Base-by-base conservation (phyloP, 2,888 invertebrate species). In the Epirrhoe alternata region DNA sequence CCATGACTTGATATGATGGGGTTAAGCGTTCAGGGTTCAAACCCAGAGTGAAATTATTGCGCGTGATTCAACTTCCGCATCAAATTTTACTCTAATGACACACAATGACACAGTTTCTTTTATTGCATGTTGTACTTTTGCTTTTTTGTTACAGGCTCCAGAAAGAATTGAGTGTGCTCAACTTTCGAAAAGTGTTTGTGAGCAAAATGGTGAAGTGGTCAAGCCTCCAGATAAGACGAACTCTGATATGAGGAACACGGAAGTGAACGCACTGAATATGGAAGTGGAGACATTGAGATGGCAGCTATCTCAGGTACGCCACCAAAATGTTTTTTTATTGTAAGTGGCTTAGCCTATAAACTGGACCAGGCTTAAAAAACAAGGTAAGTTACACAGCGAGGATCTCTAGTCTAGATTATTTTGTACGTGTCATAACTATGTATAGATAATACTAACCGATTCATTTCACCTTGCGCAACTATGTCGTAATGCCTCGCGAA, bases 271-370 rank as follows among this genome's bases (percentile, higher is more conserved):
- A 33, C 88, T 95, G 53, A 95, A 96, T 77, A 94, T 95, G 76
- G 95, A 96, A 83, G 94, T 96, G 53, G 95, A 95, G 77, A 96
- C 96, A 12, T 88, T 96, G 69, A 94, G 95, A 80, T 96, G 96
- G 96, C 96, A 96, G 81, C 84, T 96, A 53, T 94, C 95, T 85
- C 96, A 96, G 95, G 96, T 96, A 91, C 74, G 59, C 42, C 51
- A 38, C 35, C 47, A 54, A 31, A 42, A 42, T 12, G 12, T 12
- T 42, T 2, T 42, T 2, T 6, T 12, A 2, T 10, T 12, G 4
- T 42, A 10, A 3, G 3, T 8, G 7, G 35, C 10, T 35, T 35
- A 10, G 12, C 8, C 12, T 42, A 12, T 1, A 38, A 38, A 38
- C 38, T 1, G 7, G n/a, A 10, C 38, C 7, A 8, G 2, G 7